Conservation (phyloP, 2,113 vertebrate genomes). For the Poeciliopsis prolifica region DNA sequence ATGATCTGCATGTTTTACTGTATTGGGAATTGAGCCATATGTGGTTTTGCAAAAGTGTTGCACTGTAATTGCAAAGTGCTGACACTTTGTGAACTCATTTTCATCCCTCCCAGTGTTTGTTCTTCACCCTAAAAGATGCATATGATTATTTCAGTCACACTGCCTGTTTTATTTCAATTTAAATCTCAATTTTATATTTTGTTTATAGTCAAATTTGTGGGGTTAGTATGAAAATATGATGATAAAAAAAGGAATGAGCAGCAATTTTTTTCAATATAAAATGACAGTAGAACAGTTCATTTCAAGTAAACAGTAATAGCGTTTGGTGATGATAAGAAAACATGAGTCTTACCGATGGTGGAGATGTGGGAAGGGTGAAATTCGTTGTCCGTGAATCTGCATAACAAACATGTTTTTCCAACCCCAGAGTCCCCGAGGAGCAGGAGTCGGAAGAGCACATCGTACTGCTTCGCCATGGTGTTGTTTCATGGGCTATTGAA, state of each 20-base stretch:
- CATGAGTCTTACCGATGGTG: slow-evolving; percentile 90
- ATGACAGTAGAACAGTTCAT: neutral
- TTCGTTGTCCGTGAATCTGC: slow-evolving; percentile 98
- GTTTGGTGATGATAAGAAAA: neutral
- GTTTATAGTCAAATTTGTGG: neutral
- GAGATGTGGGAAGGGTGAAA: slow-evolving; percentile 98
- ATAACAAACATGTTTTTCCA: slow-evolving; percentile 96
- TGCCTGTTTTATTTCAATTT: neutral
- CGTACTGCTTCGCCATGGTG: slow-evolving; percentile 96
- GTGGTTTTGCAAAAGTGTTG: slow-evolving; percentile 3
- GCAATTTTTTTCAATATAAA: neutral
- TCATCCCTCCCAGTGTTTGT: slow-evolving; percentile 26
- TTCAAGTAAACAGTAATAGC: neutral
- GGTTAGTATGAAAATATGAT: too few species aligned
- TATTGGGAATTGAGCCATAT: neutral
- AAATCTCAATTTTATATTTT: neutral
- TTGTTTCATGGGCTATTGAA: slow-evolving; percentile 40
- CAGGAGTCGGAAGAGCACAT: slow-evolving; percentile 95
- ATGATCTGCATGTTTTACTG: neutral
- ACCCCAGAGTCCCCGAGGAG: slow-evolving; percentile 96
- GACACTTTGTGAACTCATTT: slow-evolving; percentile 48
- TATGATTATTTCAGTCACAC: slow-evolving; percentile 9
- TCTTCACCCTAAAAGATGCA: neutral
- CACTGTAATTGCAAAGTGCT: slow-evolving; percentile 17
- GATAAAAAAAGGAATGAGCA: too few species aligned